Conservation (phyloP, 2,888 invertebrate genomes). For the Alsophila aescularia region DNA sequence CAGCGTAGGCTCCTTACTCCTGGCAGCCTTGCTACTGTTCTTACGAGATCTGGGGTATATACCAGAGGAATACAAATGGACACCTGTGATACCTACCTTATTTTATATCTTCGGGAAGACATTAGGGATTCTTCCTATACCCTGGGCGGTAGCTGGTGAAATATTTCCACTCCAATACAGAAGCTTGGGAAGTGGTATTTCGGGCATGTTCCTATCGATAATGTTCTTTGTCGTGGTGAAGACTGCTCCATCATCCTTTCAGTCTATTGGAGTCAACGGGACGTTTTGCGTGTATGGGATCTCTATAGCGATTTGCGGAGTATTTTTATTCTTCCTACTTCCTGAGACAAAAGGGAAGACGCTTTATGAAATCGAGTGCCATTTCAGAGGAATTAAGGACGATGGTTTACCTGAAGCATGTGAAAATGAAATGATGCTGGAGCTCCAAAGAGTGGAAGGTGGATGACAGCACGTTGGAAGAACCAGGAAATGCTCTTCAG, state of each 20-base stretch:
- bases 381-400: slow-evolving; percentile 67
- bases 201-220: slow-evolving; percentile 85
- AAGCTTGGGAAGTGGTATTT: slow-evolving; percentile 87
- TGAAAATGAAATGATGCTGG: slow-evolving; percentile 71
- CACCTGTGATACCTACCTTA: slow-evolving; percentile 78
- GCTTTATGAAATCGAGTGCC: slow-evolving; percentile 87
- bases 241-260: slow-evolving; percentile 84
- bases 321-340: slow-evolving; percentile 84
- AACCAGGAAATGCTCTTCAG: slow-evolving; percentile 61
- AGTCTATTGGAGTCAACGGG: slow-evolving; percentile 80
- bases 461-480: slow-evolving; percentile 54
- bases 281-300: slow-evolving; percentile 86
- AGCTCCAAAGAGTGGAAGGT: slow-evolving; percentile 67
- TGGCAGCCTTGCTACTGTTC: slow-evolving; percentile 74
- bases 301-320: slow-evolving; percentile 81
- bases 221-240: slow-evolving; percentile 88
- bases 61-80: slow-evolving; percentile 66
- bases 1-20: slow-evolving; percentile 82
- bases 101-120: slow-evolving; percentile 84
- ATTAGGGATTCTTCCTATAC: slow-evolving; percentile 86
- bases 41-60: slow-evolving; percentile 65
- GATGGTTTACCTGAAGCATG: slow-evolving; percentile 37
- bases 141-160: slow-evolving; percentile 90
- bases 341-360: slow-evolving; percentile 89
- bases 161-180: slow-evolving; percentile 86